These are phyloP conservation scores for Macaria liturata DNA, from an alignment of 2,888 invertebrate species.

Conservation along the genomic window DNA sequence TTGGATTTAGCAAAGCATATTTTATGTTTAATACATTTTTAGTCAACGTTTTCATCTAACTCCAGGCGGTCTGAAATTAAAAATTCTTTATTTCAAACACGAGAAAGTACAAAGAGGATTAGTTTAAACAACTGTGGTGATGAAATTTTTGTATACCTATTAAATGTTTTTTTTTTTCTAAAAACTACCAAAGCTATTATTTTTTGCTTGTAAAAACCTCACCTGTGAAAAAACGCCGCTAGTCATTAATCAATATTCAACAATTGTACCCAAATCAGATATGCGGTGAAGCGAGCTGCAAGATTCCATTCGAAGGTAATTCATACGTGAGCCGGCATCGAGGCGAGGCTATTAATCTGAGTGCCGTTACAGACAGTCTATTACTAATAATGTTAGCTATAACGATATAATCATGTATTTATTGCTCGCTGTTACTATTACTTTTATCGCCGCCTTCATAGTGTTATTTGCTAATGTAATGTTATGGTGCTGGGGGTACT, in stretches of 20 bases:
- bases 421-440: conserved; percentile 17
- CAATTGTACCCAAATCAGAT: conserved; percentile 10
- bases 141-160: no score
- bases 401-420: conserved; percentile 20
- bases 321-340: conserved; percentile 11
- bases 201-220: no score
- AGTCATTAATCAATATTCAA: not conserved
- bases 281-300: not conserved
- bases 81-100: no score
- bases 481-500: not conserved
- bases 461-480: conserved; percentile 19
- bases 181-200: no score
- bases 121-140: no score
- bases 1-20: no score
- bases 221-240: not conserved
- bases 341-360: conserved; percentile 20
- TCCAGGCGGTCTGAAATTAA: no score
- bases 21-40: no score
- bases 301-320: conserved; percentile 11
- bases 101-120: no score
- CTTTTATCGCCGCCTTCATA: conserved; percentile 14
- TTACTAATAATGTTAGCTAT: conserved; percentile 20
- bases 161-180: no score
- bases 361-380: conserved; percentile 19
- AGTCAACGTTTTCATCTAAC: no score